Conservation (phyloP, 1,140 invertebrate species). For the honey bee (Apis mellifera) region Amel_HAv3.1 CM009933.2:664001-664500, state of each 20-base stretch:
- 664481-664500: constrained; percentile 91
- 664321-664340: constrained; percentile 76
- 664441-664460: constrained; percentile 89
- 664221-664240: background rate
- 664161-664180: constrained; percentile 73
- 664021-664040: constrained; percentile 65
- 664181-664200: constrained; percentile 64
- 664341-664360: background rate
- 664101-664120: constrained; percentile 68
- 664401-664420: constrained; percentile 92
- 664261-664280: constrained; percentile 76
- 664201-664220: constrained; percentile 6
- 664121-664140: constrained; percentile 63
- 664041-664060: constrained; percentile 65
- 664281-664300: constrained; percentile 77
- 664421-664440: constrained; percentile 92
- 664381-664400: constrained; percentile 81
- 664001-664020: constrained; percentile 69
- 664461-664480: constrained; percentile 85
- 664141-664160: constrained; percentile 68
- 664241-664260: constrained; percentile 68
- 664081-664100: background rate
- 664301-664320: constrained; percentile 76
- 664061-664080: background rate
- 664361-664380: background rate